Base-by-base conservation (phyloP, 2,888 invertebrate species). In the Xylophagus ater region DNA sequence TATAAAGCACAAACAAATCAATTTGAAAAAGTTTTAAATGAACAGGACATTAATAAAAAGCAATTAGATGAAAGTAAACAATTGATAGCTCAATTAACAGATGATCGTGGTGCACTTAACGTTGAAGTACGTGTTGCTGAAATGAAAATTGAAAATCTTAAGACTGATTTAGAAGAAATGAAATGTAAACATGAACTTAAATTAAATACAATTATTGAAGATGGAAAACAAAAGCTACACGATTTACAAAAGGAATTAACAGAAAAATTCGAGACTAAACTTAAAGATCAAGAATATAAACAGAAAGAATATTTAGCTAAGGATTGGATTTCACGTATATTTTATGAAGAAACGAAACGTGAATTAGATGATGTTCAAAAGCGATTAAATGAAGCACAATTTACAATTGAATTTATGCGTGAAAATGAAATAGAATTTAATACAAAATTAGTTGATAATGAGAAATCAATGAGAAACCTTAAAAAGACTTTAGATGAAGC, bases 401-500 rank as follows among this genome's bases (percentile, higher is more conserved):
- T 50, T 14, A 51, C 53, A 3, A 53, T 65, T 17, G 60, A 59
- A 24, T 56, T 57, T 29, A 55, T 69, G 13, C 57, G 60, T 26
- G 61, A 67, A 18, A 65, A 63, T 31, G 67, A 70, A 44, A 53
- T 57, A 34, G 67, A 68, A 28, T 56, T 67, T 6, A 60, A 59
- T 42, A 55, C 57, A 37, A 52, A 58, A 2, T 49, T 64, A 1
- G 51, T 60, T 4, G 58, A 62, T 13, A 58, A 53, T 23, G 65
- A 71, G 46, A 56, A 74, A 40, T 71, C 68, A 12, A 69, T 78
- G 40, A 69, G 74, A 13, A 60, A 67, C 0, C 57, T 82, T n/a
- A 69, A 74, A 39, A 73, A 74, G 41, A 77, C 80, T 37, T 67
- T 84, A 10, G 82, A 85, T 53, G 75, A 78, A 46, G 73, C 79